Evolutionary conservation across 2,113 vertebrate species (phyloP).

Genomic region (Scolopax mira): DNA sequence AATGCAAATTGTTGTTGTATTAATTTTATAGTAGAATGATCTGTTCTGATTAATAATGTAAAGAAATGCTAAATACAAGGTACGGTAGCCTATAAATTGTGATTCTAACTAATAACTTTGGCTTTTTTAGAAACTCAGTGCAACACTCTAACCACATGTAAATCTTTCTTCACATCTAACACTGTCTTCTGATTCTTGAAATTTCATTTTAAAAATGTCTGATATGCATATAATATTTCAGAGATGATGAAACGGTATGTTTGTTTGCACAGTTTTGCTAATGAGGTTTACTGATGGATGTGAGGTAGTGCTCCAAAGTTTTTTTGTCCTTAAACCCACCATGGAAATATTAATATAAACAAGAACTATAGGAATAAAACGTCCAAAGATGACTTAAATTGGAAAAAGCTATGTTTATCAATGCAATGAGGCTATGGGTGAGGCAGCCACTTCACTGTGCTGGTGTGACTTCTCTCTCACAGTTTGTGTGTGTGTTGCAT

Average conservation of each 20-base stretch:
- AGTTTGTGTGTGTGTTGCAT: neutral
- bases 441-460: neutral
- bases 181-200: neutral
- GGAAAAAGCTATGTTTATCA: neutral
- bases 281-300: neutral
- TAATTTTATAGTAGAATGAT: neutral
- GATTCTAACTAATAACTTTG: neutral
- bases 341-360: neutral
- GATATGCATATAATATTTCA: neutral
- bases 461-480: neutral
- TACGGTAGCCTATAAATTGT: neutral
- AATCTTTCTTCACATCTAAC: slow-evolving; percentile 17
- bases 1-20: neutral
- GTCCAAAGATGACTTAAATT: neutral
- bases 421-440: neutral
- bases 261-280: neutral
- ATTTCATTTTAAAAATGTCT: neutral
- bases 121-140: neutral
- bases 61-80: neutral
- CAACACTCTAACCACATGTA: neutral
- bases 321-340: neutral
- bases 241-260: neutral
- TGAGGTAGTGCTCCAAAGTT: neutral
- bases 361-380: neutral
- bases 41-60: neutral